These are phyloP conservation scores for Enteromius radiatus DNA, from an alignment of 2,797 vertebrate genomes.

Conservation along the genomic window DNA sequence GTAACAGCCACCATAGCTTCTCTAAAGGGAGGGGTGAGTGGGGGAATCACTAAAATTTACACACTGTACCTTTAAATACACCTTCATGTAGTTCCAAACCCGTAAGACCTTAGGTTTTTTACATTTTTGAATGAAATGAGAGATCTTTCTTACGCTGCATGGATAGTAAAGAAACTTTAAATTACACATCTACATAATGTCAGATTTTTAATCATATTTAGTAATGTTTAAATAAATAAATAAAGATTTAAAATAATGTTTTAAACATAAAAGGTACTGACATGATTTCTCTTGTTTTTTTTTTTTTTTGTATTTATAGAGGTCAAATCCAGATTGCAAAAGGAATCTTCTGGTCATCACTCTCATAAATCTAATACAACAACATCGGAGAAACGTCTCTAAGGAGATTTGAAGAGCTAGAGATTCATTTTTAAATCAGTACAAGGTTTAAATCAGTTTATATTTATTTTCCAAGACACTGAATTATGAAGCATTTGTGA, in stretches of 20 bases:
- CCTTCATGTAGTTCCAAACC: not conserved
- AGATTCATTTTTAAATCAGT: conserved; percentile 33
- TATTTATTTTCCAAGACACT: conserved; percentile 54
- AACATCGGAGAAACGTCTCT: conserved; percentile 40
- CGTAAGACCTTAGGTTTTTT: not conserved
- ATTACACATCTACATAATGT: not conserved
- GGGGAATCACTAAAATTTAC: too few relatives aligned
- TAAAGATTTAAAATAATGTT: not conserved
- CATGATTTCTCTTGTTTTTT: not conserved
- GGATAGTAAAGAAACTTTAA: not conserved
- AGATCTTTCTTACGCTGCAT: not conserved
- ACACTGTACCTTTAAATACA: not conserved
- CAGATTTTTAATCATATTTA: not conserved
- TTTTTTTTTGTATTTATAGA: conserved; percentile 40
- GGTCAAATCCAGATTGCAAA: conserved; percentile 42
- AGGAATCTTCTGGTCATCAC: conserved; percentile 29
- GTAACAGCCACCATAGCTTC: too few relatives aligned
- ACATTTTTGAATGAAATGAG: too few relatives aligned
- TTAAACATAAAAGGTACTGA: not conserved
- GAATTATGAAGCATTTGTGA: conserved; percentile 42
- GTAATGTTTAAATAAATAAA: not conserved
- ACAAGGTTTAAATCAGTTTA: conserved; percentile 6
- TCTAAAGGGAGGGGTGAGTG: too few relatives aligned
- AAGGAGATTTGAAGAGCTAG: conserved; percentile 38
- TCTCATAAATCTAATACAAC: conserved; percentile 38